phyloP scores from a whole-genome alignment of 1,140 invertebrate species.

The Drosophila auraria region DNA sequence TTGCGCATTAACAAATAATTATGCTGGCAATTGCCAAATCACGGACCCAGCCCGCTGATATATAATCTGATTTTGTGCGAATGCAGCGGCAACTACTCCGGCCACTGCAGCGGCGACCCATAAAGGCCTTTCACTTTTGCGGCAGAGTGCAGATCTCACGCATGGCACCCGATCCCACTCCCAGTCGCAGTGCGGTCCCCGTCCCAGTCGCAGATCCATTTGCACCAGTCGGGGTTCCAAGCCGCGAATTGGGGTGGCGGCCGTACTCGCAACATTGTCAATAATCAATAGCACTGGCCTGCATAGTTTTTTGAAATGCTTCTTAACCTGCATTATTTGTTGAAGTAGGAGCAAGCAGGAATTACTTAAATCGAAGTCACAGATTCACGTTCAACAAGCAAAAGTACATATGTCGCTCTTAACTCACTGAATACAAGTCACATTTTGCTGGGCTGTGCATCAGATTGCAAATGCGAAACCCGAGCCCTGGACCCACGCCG shows the following conservation, averaged over 20 bases:
- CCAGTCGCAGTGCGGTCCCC: slow-evolving; percentile 1
- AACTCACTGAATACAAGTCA: neutral
- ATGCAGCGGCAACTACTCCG: slow-evolving; percentile 22
- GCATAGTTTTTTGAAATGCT: neutral
- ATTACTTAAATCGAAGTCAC: no score
- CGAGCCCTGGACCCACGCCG: neutral
- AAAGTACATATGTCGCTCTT: no score
- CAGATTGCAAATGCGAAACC: slow-evolving; percentile 26
- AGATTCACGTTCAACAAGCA: neutral
- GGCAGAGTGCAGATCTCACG: slow-evolving; percentile 64
- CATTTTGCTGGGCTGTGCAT: neutral
- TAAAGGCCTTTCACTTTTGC: slow-evolving; percentile 79
- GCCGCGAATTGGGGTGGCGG: neutral
- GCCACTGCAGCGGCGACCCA: slow-evolving; percentile 59
- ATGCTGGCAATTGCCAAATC: slow-evolving; percentile 71
- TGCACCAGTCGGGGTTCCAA: slow-evolving; percentile 16
- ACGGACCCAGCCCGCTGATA: slow-evolving; percentile 56
- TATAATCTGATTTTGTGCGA: slow-evolving; percentile 71
- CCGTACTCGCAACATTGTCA: slow-evolving; percentile 18
- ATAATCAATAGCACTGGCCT: slow-evolving; percentile 26
- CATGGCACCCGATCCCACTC: slow-evolving; percentile 44
- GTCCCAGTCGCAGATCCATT: slow-evolving; percentile 23
- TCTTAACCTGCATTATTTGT: neutral
- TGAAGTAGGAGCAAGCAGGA: neutral
- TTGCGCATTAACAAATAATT: slow-evolving; percentile 63